phyloP scores from a whole-genome alignment of 2,113 vertebrate genomes.

The Leuciscus idus region DNA sequence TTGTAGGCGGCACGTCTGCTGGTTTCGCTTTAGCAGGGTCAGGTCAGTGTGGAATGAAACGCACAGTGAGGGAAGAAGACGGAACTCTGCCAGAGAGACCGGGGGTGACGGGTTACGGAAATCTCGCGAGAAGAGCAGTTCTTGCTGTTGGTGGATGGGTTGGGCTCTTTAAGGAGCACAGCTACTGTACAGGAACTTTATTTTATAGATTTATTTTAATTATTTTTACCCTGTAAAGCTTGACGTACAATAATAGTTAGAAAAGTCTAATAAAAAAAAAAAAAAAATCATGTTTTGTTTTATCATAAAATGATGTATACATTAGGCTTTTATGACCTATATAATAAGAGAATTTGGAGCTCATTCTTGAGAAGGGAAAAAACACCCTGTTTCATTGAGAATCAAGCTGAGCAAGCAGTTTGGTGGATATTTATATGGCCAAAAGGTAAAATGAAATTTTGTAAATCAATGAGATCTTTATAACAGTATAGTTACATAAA shows the following conservation, averaged over 20 bases:
- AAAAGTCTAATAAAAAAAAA: too few relatives aligned
- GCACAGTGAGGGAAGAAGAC: conserved; percentile 13
- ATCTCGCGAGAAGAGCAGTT: neutral
- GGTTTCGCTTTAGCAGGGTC: conserved; percentile 72
- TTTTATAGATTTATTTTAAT: neutral
- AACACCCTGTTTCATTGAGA: neutral
- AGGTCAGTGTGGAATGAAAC: conserved; percentile 61
- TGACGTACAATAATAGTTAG: neutral
- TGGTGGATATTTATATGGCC: too few relatives aligned
- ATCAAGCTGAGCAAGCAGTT: neutral
- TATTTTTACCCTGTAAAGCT: neutral
- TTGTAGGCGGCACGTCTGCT: conserved; percentile 62
- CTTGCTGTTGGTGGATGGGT: neutral
- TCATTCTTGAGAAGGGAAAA: neutral
- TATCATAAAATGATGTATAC: neutral
- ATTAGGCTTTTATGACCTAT: neutral
- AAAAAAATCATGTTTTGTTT: neutral
- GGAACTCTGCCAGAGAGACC: conserved; percentile 8
- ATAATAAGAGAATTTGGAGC: neutral
- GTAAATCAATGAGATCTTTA: too few relatives aligned
- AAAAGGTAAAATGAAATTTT: too few relatives aligned
- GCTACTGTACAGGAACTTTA: neutral
- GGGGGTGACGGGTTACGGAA: neutral
- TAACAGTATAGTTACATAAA: too few relatives aligned
- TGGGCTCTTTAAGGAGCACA: neutral